Conservation (phyloP, 2,113 vertebrate species). For the Axis porcinus region DNA sequence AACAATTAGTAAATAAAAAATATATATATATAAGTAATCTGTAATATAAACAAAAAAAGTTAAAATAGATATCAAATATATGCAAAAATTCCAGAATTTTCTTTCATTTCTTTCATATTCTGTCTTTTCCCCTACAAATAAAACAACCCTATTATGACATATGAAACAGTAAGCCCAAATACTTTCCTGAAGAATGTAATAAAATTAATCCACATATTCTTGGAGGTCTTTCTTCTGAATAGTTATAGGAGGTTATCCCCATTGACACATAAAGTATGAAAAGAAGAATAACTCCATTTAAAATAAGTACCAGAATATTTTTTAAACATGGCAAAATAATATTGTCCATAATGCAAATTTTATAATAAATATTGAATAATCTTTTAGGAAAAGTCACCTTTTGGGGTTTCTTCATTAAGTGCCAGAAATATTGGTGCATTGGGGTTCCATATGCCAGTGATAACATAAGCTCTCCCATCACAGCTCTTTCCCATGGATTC, state of each 20-base stretch:
- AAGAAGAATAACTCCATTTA: constrained; percentile 15
- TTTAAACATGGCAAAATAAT: not conserved
- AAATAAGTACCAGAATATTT: not conserved
- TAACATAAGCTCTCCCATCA: constrained; percentile 95
- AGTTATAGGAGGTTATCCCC: not conserved
- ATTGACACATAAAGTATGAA: not conserved
- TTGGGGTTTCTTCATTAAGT: constrained; percentile 97
- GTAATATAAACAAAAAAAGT: not conserved
- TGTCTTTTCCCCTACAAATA: not conserved
- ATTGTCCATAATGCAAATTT: not conserved
- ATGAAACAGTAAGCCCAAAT: not conserved
- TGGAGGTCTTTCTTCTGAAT: not conserved
- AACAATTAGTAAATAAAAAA: not conserved
- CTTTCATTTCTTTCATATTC: not conserved
- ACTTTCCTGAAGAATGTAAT: not conserved
- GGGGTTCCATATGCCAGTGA: constrained; percentile 96
- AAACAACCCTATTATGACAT: not conserved
- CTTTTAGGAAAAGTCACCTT: constrained; percentile 85
- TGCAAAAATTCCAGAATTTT: not conserved
- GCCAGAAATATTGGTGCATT: constrained; percentile 89
- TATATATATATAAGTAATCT: not conserved
- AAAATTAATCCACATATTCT: not conserved
- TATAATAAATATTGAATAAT: constrained; percentile 30
- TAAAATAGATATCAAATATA: constrained; percentile 17
- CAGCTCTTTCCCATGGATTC: constrained; percentile 96